These are phyloP conservation scores for Hephaestus fuliginosus DNA, from an alignment of 2,797 vertebrate genomes.

Conservation along the genomic window DNA sequence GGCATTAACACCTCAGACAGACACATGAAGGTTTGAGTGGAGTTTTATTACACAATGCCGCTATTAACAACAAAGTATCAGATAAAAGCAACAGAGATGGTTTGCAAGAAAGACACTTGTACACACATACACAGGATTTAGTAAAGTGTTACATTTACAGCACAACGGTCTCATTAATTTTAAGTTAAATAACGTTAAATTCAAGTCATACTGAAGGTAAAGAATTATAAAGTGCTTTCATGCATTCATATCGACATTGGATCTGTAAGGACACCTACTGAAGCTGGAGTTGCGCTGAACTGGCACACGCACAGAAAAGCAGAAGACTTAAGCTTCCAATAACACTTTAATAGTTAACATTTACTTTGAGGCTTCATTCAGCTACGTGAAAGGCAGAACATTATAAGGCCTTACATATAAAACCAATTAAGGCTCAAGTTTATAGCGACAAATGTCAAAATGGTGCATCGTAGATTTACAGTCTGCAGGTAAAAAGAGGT, in stretches of 20 bases:
- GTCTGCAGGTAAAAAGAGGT: slow-evolving; percentile 15
- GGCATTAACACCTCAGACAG: slow-evolving; percentile 14
- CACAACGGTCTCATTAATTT: slow-evolving; percentile 60
- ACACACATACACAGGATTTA: slow-evolving; percentile 49
- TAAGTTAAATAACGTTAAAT: slow-evolving; percentile 78
- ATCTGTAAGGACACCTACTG: slow-evolving; percentile 48
- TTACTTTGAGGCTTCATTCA: slow-evolving; percentile 24
- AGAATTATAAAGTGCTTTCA: slow-evolving; percentile 82
- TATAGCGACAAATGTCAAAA: slow-evolving; percentile 6
- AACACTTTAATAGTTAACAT: slow-evolving; percentile 37
- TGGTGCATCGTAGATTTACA: slow-evolving; percentile 10
- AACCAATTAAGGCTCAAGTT: slow-evolving; percentile 35
- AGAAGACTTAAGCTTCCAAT: slow-evolving; percentile 32
- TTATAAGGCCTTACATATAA: slow-evolving; percentile 36
- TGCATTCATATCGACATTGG: slow-evolving; percentile 65
- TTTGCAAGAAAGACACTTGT: slow-evolving; percentile 62
- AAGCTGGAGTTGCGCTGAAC: slow-evolving; percentile 17
- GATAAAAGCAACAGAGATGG: slow-evolving; percentile 31
- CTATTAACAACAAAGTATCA: slow-evolving; percentile 52
- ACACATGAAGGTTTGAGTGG: slow-evolving; percentile 37
- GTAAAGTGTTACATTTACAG: slow-evolving; percentile 67
- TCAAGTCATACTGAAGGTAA: slow-evolving; percentile 72
- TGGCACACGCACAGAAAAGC: slow-evolving; percentile 6
- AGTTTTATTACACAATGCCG: slow-evolving; percentile 69
- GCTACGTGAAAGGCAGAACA: slow-evolving; percentile 30